Evolutionary conservation across 2,113 vertebrate species (phyloP).

Genomic region (Melanotaenia duboulayi): DNA sequence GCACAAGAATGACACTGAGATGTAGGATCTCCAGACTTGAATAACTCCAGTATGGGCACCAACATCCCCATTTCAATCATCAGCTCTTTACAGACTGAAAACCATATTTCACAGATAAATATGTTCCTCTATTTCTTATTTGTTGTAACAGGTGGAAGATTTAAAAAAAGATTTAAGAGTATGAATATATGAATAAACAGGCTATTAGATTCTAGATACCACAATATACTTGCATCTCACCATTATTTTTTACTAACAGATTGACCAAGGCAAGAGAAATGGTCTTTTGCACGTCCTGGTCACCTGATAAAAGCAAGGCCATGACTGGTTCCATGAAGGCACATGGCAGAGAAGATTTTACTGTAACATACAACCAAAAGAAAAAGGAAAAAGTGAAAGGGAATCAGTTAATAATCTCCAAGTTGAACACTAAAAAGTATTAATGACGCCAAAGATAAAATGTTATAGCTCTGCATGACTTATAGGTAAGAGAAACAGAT

Average conservation of each 20-base stretch:
- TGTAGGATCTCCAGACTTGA: slow-evolving; percentile 81
- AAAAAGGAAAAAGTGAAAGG: neutral
- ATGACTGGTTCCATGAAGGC: slow-evolving; percentile 81
- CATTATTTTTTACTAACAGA: slow-evolving; percentile 83
- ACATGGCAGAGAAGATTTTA: slow-evolving; percentile 74
- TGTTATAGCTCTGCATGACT: neutral
- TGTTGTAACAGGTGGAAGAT: neutral
- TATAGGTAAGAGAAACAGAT: neutral
- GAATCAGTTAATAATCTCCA: neutral
- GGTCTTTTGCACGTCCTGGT: slow-evolving; percentile 84
- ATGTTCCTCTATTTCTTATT: neutral
- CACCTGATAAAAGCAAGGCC: slow-evolving; percentile 80
- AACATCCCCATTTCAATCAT: slow-evolving; percentile 85
- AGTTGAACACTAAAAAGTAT: neutral
- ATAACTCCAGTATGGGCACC: slow-evolving; percentile 84
- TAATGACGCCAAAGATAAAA: neutral
- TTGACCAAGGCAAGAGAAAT: slow-evolving; percentile 82
- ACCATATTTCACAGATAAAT: slow-evolving; percentile 7
- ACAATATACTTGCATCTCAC: slow-evolving; percentile 64
- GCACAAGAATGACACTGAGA: slow-evolving; percentile 86
- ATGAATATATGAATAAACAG: neutral
- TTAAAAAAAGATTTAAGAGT: neutral
- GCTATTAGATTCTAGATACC: neutral
- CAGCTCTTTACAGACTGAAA: slow-evolving; percentile 78
- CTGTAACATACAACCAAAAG: slow-evolving; percentile 53